Percentiles rank a stretch among this genome's conserved stretches.
Conservation (phyloP, 2,113 vertebrate genomes). For the Limnothrissa miodon region DNA sequence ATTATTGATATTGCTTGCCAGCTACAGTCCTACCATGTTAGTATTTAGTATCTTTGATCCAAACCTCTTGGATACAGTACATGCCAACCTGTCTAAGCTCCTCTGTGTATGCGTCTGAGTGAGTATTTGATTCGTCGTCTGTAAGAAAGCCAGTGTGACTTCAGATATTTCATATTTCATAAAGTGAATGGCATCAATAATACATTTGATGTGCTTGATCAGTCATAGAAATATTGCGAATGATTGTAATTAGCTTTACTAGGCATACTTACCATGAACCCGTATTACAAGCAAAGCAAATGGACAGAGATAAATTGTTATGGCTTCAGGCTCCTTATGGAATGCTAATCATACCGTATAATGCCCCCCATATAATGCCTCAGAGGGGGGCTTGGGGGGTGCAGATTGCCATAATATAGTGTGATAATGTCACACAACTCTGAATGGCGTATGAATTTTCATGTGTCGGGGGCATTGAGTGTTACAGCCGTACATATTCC, state of each 20-base stretch:
- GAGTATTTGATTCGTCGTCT: background rate
- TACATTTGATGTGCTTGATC: background rate
- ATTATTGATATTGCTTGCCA: background rate
- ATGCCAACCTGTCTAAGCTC: no score
- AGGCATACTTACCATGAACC: background rate
- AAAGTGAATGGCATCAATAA: background rate
- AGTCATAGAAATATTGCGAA: background rate
- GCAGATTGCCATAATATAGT: background rate
- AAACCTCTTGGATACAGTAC: no score
- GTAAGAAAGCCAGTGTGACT: background rate
- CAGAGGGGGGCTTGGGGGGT: background rate
- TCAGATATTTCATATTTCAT: background rate
- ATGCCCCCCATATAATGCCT: background rate
- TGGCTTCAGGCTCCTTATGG: background rate
- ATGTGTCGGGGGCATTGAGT: background rate
- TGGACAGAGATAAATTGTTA: background rate
- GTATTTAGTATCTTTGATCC: no score
- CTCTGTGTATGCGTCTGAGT: background rate
- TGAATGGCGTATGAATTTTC: background rate
- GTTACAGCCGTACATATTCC: background rate
- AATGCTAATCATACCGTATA: background rate
- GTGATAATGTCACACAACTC: background rate
- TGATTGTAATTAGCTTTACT: background rate
- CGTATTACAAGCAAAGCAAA: background rate
- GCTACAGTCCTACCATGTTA: background rate